Percentiles rank a stretch among this genome's conserved stretches.
Evolutionary conservation across 1,140 invertebrate species (phyloP).

Genomic region (Orchesella cincta): DNA sequence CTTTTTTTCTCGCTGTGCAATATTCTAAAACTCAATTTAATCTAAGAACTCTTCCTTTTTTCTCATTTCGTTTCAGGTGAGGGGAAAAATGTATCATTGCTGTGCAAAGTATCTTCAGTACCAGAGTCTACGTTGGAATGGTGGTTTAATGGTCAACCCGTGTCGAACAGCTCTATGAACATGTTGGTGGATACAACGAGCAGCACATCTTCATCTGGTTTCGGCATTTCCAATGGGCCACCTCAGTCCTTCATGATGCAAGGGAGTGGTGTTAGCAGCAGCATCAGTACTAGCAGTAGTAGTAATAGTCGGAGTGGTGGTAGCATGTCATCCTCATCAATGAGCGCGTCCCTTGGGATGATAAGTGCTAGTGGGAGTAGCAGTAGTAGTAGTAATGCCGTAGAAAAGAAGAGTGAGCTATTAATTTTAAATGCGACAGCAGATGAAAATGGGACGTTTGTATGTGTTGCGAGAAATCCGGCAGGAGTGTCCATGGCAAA

Average conservation of each 20-base stretch:
- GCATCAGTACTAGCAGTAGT: background rate
- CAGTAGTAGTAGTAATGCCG: slow-evolving; percentile 59
- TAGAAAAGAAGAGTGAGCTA: slow-evolving; percentile 73
- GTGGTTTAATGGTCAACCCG: slow-evolving; percentile 69
- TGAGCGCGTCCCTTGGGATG: slow-evolving; percentile 25
- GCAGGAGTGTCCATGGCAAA: slow-evolving; percentile 74
- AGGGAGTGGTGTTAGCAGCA: background rate
- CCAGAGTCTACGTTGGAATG: slow-evolving; percentile 76
- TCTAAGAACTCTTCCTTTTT: background rate
- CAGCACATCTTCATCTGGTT: background rate
- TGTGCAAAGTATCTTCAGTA: slow-evolving; percentile 74
- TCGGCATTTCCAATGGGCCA: background rate
- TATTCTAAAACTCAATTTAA: slow-evolving; percentile 2
- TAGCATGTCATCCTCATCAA: slow-evolving; percentile 11
- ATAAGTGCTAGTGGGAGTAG: slow-evolving; percentile 61
- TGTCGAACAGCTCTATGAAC: slow-evolving; percentile 47
- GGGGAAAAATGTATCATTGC: slow-evolving; percentile 75
- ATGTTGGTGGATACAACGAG: slow-evolving; percentile 54
- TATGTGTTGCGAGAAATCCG: slow-evolving; percentile 77
- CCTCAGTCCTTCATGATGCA: slow-evolving; percentile 11
- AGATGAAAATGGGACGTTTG: slow-evolving; percentile 77
- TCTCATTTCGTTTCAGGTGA: slow-evolving; percentile 55
- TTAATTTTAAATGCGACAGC: slow-evolving; percentile 72
- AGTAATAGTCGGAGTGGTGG: background rate
- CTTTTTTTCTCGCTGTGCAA: background rate